Evolutionary conservation across 2,113 vertebrate species (phyloP).

Genomic region (Symphodus melops): DNA sequence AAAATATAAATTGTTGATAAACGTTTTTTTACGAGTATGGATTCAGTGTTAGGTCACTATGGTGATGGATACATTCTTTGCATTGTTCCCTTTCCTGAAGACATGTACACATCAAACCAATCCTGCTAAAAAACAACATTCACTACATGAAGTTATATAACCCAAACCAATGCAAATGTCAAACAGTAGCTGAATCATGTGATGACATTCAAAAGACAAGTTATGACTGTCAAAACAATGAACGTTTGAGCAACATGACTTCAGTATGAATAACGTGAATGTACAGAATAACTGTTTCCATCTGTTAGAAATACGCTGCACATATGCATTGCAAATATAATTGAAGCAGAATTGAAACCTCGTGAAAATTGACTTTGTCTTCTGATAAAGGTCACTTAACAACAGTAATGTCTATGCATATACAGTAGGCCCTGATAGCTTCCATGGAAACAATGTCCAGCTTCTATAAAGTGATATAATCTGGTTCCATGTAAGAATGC

Average conservation of each 20-base stretch:
- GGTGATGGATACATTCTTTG: no score
- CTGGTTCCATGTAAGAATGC: not conserved
- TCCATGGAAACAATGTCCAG: not conserved
- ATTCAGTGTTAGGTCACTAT: no score
- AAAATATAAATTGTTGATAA: no score
- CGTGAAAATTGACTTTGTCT: not conserved
- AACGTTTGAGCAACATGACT: not conserved
- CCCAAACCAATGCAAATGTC: conserved; percentile 19
- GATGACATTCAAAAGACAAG: conserved; percentile 8
- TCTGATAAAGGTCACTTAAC: not conserved
- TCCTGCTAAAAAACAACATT: not conserved
- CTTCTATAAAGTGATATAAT: not conserved
- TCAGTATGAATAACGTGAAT: not conserved
- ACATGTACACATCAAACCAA: not conserved
- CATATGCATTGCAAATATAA: not conserved
- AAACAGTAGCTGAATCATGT: conserved; percentile 5
- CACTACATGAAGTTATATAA: not conserved
- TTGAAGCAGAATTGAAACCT: not conserved
- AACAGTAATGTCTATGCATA: no score
- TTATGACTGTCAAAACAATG: not conserved
- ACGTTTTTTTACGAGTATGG: no score
- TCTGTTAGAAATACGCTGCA: not conserved
- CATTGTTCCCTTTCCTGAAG: no score
- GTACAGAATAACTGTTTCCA: not conserved
- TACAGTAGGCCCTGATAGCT: no score